Conservation (phyloP, 2,888 invertebrate species). For the Nomada hirtipes region DNA sequence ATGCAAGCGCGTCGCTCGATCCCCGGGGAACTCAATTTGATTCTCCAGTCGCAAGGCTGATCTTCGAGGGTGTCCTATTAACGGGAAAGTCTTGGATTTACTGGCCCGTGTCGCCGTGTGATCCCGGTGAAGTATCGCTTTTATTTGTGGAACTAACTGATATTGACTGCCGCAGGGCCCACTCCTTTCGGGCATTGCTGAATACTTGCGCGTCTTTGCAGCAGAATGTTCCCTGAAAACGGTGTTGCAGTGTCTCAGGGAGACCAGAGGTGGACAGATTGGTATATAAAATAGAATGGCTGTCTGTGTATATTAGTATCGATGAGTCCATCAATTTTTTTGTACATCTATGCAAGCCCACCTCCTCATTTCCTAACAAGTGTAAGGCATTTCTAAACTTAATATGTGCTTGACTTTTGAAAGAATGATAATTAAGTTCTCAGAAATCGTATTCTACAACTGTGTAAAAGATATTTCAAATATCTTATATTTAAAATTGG, state of each 20-base stretch:
- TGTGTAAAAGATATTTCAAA: background rate
- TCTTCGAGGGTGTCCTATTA: background rate
- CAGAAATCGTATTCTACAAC: background rate
- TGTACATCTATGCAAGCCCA: no score
- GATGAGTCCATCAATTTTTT: no score
- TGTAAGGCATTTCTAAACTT: no score
- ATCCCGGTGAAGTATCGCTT: background rate
- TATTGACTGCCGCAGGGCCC: conserved; percentile 41
- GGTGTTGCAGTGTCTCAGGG: background rate
- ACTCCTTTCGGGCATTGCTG: conserved; percentile 51
- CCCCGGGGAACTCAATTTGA: background rate
- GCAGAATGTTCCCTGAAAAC: conserved; percentile 58
- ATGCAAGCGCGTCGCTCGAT: background rate
- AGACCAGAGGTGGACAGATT: no score
- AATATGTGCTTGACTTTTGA: no score
- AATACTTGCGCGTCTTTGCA: conserved; percentile 53
- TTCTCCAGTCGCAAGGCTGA: background rate
- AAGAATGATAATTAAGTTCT: no score
- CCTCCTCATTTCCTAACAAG: no score
- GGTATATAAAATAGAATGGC: no score
- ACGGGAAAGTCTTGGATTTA: background rate
- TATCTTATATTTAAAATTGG: no score
- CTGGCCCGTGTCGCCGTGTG: background rate
- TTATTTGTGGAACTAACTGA: conserved; percentile 24
- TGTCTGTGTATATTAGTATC: no score